These are phyloP conservation scores for Pogonocherus hispidulus DNA, from an alignment of 2,888 invertebrate genomes.

Conservation along the genomic window DNA sequence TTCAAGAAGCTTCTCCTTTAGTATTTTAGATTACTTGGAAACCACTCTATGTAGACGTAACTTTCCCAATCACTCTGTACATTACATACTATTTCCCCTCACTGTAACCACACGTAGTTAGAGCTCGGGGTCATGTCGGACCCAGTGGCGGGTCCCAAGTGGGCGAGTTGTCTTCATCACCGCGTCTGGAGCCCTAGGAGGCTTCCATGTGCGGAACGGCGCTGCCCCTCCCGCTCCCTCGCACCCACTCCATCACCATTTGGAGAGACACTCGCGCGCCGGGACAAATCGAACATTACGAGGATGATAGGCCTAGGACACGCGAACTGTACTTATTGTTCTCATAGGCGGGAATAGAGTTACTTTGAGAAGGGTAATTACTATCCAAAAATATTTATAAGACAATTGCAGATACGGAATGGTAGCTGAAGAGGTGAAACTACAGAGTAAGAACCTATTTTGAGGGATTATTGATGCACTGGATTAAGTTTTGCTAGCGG, in stretches of 20 bases:
- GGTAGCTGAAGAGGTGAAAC: too few relatives aligned
- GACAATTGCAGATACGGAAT: not conserved
- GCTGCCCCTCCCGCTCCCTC: slow-evolving; percentile 45
- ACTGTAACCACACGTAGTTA: slow-evolving; percentile 5
- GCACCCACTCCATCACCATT: slow-evolving; percentile 63
- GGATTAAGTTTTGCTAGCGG: too few relatives aligned
- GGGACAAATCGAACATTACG: slow-evolving; percentile 63
- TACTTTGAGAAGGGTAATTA: not conserved
- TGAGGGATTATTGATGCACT: too few relatives aligned
- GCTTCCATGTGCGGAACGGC: slow-evolving; percentile 36
- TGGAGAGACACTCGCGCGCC: slow-evolving; percentile 60
- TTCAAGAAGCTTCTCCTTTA: too few relatives aligned
- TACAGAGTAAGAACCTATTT: too few relatives aligned
- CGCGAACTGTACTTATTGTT: slow-evolving; percentile 54
- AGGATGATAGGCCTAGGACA: slow-evolving; percentile 54
- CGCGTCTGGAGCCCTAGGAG: slow-evolving; percentile 59
- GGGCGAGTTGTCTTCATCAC: slow-evolving; percentile 67
- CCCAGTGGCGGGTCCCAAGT: slow-evolving; percentile 60
- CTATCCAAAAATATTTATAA: not conserved
- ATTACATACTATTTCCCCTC: not conserved
- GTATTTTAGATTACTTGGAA: too few relatives aligned
- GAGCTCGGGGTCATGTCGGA: slow-evolving; percentile 33
- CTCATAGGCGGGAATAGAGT: slow-evolving; percentile 3
- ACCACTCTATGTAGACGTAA: too few relatives aligned
- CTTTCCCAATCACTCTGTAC: too few relatives aligned